phyloP scores from a whole-genome alignment of 2,888 invertebrate species.

The Cabera pusaria region DNA sequence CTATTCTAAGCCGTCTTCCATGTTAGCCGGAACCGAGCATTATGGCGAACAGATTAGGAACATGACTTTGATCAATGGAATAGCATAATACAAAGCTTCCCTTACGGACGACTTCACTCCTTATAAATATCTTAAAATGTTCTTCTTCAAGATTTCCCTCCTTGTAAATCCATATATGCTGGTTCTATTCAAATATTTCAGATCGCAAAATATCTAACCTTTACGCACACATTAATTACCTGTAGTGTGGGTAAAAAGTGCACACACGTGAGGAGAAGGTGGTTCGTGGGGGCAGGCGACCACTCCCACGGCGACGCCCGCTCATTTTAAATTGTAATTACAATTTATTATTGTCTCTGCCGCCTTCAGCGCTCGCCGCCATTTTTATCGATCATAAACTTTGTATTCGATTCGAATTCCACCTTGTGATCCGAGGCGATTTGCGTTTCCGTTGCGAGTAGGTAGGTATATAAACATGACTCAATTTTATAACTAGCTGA shows the following conservation, averaged over 20 bases:
- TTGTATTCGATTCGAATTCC: slow-evolving; percentile 40
- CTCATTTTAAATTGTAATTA: slow-evolving; percentile 84
- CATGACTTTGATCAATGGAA: too few relatives aligned
- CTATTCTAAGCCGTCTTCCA: too few relatives aligned
- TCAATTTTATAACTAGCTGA: too few relatives aligned
- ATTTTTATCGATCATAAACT: slow-evolving; percentile 70
- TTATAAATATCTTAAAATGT: too few relatives aligned
- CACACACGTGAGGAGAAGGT: slow-evolving; percentile 67
- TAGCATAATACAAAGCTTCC: too few relatives aligned
- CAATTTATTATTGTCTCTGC: slow-evolving; percentile 83
- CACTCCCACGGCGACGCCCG: slow-evolving; percentile 78
- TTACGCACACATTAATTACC: slow-evolving; percentile 41
- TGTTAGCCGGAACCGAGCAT: too few relatives aligned
- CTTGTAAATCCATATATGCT: too few relatives aligned
- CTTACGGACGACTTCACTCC: too few relatives aligned
- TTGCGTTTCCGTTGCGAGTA: background rate
- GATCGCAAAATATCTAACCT: slow-evolving; percentile 18
- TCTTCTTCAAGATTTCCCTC: too few relatives aligned
- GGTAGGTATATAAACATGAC: too few relatives aligned
- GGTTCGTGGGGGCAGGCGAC: slow-evolving; percentile 65
- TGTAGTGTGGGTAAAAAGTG: slow-evolving; percentile 70
- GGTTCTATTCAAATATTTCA: background rate
- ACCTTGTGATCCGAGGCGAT: slow-evolving; percentile 4
- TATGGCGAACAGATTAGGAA: too few relatives aligned
- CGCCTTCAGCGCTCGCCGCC: slow-evolving; percentile 77